phyloP scores from a whole-genome alignment of 2,113 vertebrate genomes.

The Oceanodroma tethys region DNA sequence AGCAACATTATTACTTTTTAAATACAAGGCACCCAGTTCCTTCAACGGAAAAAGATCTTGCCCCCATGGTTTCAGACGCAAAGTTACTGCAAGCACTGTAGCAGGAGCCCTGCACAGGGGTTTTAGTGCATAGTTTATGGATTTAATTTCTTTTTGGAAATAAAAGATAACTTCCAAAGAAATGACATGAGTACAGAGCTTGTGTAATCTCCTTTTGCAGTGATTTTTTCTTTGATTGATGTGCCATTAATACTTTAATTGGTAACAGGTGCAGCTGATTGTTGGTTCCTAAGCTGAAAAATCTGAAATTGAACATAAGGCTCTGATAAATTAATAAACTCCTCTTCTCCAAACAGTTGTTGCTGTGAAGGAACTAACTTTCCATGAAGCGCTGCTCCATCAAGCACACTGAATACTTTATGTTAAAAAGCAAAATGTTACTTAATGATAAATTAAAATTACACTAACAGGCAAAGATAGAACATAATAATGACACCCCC shows the following conservation, averaged over 20 bases:
- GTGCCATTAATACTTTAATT: constrained; percentile 85
- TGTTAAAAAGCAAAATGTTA: constrained; percentile 81
- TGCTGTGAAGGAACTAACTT: constrained; percentile 78
- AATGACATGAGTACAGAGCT: constrained; percentile 69
- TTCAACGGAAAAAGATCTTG: constrained; percentile 13
- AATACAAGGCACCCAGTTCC: constrained; percentile 27
- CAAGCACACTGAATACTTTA: constrained; percentile 81
- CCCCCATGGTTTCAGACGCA: not conserved
- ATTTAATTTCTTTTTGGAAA: constrained; percentile 74
- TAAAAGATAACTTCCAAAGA: constrained; percentile 75
- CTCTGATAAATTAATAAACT: constrained; percentile 87
- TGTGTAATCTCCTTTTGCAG: constrained; percentile 72
- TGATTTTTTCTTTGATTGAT: constrained; percentile 82
- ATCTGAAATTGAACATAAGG: constrained; percentile 85
- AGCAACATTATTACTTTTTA: constrained; percentile 61
- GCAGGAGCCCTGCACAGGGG: not conserved
- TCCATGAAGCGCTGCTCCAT: constrained; percentile 75
- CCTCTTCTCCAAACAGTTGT: constrained; percentile 82
- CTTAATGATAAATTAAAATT: constrained; percentile 83
- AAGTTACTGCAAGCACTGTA: constrained; percentile 19
- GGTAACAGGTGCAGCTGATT: constrained; percentile 86
- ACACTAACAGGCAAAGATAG: constrained; percentile 69
- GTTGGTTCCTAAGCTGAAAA: constrained; percentile 79
- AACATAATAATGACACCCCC: constrained; percentile 72
- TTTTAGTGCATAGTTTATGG: constrained; percentile 61